Evolutionary conservation across 1,140 invertebrate species (phyloP).

Genomic region (Ceratosolen solmsi): DNA sequence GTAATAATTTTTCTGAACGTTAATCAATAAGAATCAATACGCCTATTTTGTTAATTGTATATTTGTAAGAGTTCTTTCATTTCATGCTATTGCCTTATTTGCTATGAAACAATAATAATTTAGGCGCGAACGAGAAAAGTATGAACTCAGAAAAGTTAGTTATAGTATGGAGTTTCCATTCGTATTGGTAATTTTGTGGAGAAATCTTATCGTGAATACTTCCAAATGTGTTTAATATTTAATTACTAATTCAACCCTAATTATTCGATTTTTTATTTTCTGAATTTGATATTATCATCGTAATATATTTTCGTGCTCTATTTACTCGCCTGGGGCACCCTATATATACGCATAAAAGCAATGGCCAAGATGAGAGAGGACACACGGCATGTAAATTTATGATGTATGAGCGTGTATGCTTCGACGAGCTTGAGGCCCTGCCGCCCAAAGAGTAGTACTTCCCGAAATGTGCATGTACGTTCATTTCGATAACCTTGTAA

Average conservation of each 20-base stretch:
- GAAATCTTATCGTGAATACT: no score
- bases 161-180: no score
- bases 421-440: slow-evolving; percentile 27
- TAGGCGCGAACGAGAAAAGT: no score
- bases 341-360: neutral
- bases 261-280: neutral
- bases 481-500: neutral
- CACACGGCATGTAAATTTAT: neutral
- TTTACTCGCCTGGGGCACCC: neutral
- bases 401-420: slow-evolving; percentile 45
- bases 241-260: neutral
- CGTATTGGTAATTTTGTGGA: no score
- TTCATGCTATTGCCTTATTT: no score
- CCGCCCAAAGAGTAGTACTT: neutral
- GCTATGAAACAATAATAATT: no score
- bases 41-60: no score
- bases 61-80: no score
- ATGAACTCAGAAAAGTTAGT: no score
- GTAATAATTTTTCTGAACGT: no score
- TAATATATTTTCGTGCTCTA: neutral
- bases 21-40: no score
- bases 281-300: neutral
- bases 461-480: neutral
- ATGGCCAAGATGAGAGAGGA: slow-evolving; percentile 20
- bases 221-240: no score